A percentile compares a stretch with the other conserved stretches of the same genome.
These are phyloP conservation scores for Spodoptera exigua DNA, from an alignment of 2,888 invertebrate species.

Conservation along the genomic window DNA sequence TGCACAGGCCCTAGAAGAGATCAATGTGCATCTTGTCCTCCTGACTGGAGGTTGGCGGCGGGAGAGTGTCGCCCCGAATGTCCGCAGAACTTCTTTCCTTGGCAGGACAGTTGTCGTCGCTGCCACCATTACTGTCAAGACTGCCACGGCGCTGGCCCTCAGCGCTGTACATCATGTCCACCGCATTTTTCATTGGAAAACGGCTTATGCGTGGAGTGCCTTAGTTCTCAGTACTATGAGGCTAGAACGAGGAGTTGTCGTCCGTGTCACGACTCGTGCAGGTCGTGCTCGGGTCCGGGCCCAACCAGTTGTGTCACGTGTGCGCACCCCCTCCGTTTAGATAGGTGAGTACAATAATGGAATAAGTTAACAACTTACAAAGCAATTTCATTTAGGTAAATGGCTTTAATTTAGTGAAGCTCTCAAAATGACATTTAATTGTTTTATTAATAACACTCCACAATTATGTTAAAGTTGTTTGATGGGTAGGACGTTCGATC, in stretches of 20 bases:
- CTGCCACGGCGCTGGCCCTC: slow-evolving; percentile 94
- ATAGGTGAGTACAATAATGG: slow-evolving; percentile 80
- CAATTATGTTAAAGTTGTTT: too few species aligned
- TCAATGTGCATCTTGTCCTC: slow-evolving; percentile 95
- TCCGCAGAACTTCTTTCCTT: slow-evolving; percentile 95
- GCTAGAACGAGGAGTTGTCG: slow-evolving; percentile 91
- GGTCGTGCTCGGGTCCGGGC: slow-evolving; percentile 92
- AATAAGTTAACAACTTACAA: too few species aligned
- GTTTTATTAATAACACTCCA: slow-evolving; percentile 5
- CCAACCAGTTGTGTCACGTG: slow-evolving; percentile 92
- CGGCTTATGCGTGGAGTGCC: slow-evolving; percentile 93
- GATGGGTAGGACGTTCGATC: too few species aligned
- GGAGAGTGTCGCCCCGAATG: slow-evolving; percentile 96
- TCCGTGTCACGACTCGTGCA: slow-evolving; percentile 92
- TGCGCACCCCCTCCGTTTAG: slow-evolving; percentile 91
- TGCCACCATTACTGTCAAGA: slow-evolving; percentile 97
- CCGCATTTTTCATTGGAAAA: slow-evolving; percentile 92
- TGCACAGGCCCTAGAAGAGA: slow-evolving; percentile 95
- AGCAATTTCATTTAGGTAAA: too few species aligned
- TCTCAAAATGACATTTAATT: slow-evolving; percentile 13
- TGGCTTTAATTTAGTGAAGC: slow-evolving; percentile 7
- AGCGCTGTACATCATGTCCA: slow-evolving; percentile 93
- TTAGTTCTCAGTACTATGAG: slow-evolving; percentile 93
- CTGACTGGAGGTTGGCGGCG: slow-evolving; percentile 94
- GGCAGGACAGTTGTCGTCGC: slow-evolving; percentile 94